Base-by-base conservation (phyloP, 2,888 invertebrate genomes). In the Salticus scenicus region DNA sequence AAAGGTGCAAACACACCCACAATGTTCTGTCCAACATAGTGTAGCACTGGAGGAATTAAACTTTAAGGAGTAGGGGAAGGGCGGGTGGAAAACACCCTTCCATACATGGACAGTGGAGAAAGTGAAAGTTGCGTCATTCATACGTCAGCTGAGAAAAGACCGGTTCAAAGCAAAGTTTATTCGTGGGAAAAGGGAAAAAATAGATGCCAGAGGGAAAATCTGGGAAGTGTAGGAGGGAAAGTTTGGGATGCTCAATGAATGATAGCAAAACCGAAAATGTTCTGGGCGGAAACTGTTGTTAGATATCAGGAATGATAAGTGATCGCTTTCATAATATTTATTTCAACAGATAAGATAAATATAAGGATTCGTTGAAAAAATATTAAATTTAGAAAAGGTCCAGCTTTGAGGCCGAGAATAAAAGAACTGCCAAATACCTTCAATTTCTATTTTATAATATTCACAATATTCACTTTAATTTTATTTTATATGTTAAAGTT, bases 1-100 rank as follows among this genome's bases (percentile, higher is more conserved):
- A 67, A 69, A 31, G 31, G 64, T 42, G 78, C 70, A 81, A 83
- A 83, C 83, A 77, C 83, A 83, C 80, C 80, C 83, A 83, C 83
- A 33, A 64, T n/a, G 8, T 77, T 70, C 41, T 30, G 28, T 12
- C n/a, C 30, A 20, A 47, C 42, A n/a, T n/a, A n/a, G n/a, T 57
- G 24, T 57, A 24, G 24, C 57, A 24, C 57, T 20, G 24, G 24
- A 17, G 24, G 20, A 17, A 57, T 24, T 10, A 14, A 27, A 1
- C 30, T 37, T 37, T 41, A 8, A 47, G 69, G 64, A n/a, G 31
- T 24, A 30, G 27, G 37, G 20, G 67, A 28, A 30, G 67, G 72
- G 41, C n/a, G 51, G 66, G 28, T 69, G 75, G 37, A 14, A 12
- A n/a, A 30, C 28, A 4, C 27, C 77, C 33, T 69, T 64, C 83